Percentiles rank a stretch among this genome's conserved stretches.
These are phyloP conservation scores for Meles meles DNA, from an alignment of 2,113 vertebrate genomes.

Conservation along the genomic window DNA sequence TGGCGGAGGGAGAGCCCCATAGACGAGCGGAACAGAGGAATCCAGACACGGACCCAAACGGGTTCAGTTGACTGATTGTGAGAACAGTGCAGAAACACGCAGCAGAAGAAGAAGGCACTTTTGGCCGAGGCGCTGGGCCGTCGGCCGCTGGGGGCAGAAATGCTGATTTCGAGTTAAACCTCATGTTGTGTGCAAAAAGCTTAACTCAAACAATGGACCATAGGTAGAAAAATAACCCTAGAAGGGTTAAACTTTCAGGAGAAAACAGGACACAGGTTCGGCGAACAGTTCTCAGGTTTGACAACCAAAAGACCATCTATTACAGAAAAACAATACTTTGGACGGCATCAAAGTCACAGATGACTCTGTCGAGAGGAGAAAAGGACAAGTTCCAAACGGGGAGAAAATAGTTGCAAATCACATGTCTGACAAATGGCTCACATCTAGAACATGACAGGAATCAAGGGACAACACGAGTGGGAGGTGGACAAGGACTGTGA, in stretches of 20 bases:
- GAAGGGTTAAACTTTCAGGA: background rate
- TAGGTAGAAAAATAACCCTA: background rate
- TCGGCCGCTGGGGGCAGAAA: too few relatives aligned
- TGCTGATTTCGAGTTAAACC: background rate
- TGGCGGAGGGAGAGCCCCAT: background rate
- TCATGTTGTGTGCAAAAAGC: background rate
- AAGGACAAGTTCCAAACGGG: background rate
- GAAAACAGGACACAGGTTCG: background rate
- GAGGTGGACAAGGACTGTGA: background rate
- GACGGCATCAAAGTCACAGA: background rate
- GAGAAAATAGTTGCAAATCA: background rate
- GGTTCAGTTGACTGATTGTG: background rate
- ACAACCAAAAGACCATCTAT: background rate
- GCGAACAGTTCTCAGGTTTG: background rate
- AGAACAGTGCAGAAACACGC: background rate
- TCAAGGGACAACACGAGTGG: background rate
- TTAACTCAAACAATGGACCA: background rate
- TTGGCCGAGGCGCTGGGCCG: background rate
- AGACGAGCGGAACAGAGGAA: background rate
- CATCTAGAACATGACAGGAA: background rate
- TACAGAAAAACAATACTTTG: background rate
- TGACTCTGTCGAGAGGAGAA: background rate
- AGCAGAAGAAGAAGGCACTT: background rate
- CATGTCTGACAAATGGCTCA: background rate
- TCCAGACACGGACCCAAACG: background rate